Percentiles rank a stretch among this genome's conserved stretches.
Evolutionary conservation across 1,140 invertebrate genomes (phyloP).

Genomic region (Drosophila pectinifera): DNA sequence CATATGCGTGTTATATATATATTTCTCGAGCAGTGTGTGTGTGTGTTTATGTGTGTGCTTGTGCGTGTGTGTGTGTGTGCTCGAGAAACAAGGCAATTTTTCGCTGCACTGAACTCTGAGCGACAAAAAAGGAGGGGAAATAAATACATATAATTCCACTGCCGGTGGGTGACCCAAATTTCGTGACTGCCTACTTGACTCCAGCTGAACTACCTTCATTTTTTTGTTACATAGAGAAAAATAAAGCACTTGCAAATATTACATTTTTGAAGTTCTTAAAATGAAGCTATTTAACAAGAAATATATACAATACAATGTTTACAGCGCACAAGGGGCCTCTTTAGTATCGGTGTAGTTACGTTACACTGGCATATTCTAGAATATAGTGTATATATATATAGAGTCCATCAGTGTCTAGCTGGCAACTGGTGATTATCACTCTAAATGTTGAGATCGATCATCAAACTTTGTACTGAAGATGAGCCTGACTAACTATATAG

Average conservation of each 20-base stretch:
- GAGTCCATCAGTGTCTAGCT: no score
- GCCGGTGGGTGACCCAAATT: slow-evolving; percentile 73
- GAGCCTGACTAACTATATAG: no score
- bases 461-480: no score
- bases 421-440: no score
- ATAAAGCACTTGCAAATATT: neutral
- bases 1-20: slow-evolving; percentile 27
- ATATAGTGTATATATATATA: no score
- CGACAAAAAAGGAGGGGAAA: slow-evolving; percentile 22
- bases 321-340: no score
- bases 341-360: no score
- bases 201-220: slow-evolving; percentile 27
- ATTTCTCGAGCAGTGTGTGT: slow-evolving; percentile 7
- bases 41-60: no score
- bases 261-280: neutral
- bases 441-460: no score
- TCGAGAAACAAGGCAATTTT: slow-evolving; percentile 72
- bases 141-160: slow-evolving; percentile 45
- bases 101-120: slow-evolving; percentile 59
- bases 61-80: neutral
- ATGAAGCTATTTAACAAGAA: neutral
- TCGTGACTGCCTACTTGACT: slow-evolving; percentile 73
- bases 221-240: slow-evolving; percentile 1
- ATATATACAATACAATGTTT: neutral
- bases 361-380: no score